A percentile compares a stretch with the other conserved stretches of the same genome.
These are phyloP conservation scores for Gobio gobio DNA, from an alignment of 2,113 vertebrate species.

Conservation along the genomic window DNA sequence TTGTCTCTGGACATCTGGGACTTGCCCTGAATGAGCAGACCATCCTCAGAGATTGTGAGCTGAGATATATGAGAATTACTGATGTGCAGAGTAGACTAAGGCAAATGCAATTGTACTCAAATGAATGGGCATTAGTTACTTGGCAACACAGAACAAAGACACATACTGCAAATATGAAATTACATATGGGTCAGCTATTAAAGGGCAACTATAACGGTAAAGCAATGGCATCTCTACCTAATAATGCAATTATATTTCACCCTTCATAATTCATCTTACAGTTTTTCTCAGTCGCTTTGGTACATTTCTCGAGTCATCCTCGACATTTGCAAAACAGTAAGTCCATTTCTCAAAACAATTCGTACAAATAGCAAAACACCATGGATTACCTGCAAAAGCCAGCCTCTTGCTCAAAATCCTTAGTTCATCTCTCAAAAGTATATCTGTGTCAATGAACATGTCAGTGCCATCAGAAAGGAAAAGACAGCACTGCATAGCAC, in stretches of 20 bases:
- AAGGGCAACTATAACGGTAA: not conserved
- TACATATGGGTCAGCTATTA: not conserved
- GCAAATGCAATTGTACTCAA: not conserved
- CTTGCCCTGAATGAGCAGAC: not conserved
- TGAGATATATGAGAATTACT: not conserved
- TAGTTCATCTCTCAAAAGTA: too few relatives aligned
- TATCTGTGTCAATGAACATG: too few relatives aligned
- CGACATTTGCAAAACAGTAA: too few relatives aligned
- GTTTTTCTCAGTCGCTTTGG: too few relatives aligned
- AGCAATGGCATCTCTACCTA: not conserved
- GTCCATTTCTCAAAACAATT: too few relatives aligned
- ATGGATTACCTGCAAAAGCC: too few relatives aligned
- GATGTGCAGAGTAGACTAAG: conserved; percentile 3
- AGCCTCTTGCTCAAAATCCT: too few relatives aligned
- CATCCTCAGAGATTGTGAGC: conserved; percentile 5
- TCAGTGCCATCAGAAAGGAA: too few relatives aligned
- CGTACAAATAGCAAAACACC: too few relatives aligned
- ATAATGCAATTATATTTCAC: not conserved
- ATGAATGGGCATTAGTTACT: conserved; percentile 2
- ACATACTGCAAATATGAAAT: conserved; percentile 1
- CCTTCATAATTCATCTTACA: not conserved
- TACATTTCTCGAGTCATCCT: too few relatives aligned
- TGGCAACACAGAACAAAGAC: conserved; percentile 15
- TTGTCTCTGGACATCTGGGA: conserved; percentile 8
- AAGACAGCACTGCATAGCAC: too few relatives aligned